Evolutionary conservation across 2,888 invertebrate species (phyloP), one percentile per base, ranked within the genome.

Genomic region (Poecilobothrus nobilitatus): DNA sequence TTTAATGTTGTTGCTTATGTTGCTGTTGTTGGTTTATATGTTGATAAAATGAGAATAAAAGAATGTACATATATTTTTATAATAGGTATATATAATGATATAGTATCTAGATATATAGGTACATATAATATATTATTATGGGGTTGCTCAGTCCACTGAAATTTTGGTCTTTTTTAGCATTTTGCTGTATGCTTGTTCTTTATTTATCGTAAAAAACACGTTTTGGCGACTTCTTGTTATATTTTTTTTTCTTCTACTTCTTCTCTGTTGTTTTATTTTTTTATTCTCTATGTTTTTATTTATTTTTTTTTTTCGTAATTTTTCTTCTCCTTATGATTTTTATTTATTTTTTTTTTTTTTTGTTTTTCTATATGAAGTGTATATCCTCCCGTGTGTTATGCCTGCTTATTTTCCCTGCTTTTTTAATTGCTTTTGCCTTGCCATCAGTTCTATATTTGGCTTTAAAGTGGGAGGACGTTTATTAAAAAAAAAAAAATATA

Each of bases 401-500:
- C 53, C 15, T 53, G n/a, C 27, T 27, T 27, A 27, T 27, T 27
- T 53, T 53, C 53, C 53, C 53, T 53, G 53, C 53, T 53, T 53
- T 53, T 53, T 53, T 53, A 53, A 53, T 53, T 53, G 53, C 53
- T 53, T 53, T 18, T 53, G 53, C 53, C 53, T 63, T 63, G 63
- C 27, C 63, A 22, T 63, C 63, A 63, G 63, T 63, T 63, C 27
- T 18, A 63, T 63, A 63, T 63, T 63, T 63, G 63, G 63, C 63
- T 63, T 18, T 63, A 63, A 63, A 63, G 63, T 63, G 63, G 63
- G 63, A 63, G 63, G 63, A 63, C 63, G 63, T 63, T 63, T 63
- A 9, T 41, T 41, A 41, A 41, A 15, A 41, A 41, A 41, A 41
- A 41, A 41, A 12, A 41, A 41, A 41, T 15, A 15, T 53, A 53